Evolutionary conservation across 2,888 invertebrate species (phyloP).

Genomic region (Andrena bucephala): DNA sequence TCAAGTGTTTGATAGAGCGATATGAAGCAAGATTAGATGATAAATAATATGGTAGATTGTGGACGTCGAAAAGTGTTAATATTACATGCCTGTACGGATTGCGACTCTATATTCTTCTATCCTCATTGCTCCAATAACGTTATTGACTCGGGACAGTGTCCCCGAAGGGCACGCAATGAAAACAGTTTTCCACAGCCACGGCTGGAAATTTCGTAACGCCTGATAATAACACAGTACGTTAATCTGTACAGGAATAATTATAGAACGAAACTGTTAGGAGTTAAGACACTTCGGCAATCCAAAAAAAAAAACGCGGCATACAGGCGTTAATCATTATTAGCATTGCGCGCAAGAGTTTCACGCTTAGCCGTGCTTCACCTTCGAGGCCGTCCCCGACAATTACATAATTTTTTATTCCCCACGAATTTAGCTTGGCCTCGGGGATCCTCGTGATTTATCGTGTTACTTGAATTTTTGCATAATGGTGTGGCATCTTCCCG

Average conservation of each 20-base stretch:
- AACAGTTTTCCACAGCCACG: background rate
- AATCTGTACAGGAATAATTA: no score
- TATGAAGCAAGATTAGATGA: no score
- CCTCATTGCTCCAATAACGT: no score
- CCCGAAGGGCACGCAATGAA: no score
- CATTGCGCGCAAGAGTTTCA: slow-evolving; percentile 8
- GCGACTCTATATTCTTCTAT: no score
- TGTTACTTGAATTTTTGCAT: background rate
- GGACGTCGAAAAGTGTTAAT: no score
- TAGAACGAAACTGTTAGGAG: background rate
- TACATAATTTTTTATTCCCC: slow-evolving; percentile 14
- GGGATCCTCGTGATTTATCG: background rate
- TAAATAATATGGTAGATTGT: no score
- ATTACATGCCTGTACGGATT: no score
- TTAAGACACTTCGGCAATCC: background rate
- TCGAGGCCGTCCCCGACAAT: slow-evolving; percentile 1
- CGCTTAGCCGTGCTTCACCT: background rate
- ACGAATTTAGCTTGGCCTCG: background rate
- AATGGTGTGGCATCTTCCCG: background rate
- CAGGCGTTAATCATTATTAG: slow-evolving; percentile 30
- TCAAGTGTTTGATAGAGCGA: no score
- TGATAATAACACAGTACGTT: background rate
- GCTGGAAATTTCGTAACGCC: background rate
- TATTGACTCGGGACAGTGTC: no score
- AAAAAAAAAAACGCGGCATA: background rate